Conservation (phyloP, 2,113 vertebrate genomes). For the Plectropomus leopardus region DNA sequence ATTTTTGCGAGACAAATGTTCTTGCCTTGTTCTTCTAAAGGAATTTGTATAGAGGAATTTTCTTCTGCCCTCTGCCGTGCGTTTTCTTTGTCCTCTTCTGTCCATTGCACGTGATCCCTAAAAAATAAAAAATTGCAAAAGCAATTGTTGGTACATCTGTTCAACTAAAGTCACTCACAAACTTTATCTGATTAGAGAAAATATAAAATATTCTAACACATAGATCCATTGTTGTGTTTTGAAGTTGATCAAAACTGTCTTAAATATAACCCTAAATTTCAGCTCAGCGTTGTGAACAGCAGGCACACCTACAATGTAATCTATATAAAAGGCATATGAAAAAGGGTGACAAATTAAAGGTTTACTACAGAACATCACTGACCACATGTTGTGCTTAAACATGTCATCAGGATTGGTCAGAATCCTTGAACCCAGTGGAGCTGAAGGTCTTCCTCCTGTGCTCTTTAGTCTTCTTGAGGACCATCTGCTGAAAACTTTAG, state of each 20-base stretch:
- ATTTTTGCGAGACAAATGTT: background rate
- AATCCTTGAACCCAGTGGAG: slow-evolving; percentile 91
- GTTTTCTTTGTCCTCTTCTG: slow-evolving; percentile 87
- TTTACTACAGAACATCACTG: slow-evolving; percentile 11
- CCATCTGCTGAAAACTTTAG: slow-evolving; percentile 71
- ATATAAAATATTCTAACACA: background rate
- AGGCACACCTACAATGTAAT: background rate
- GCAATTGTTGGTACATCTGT: background rate
- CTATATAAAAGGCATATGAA: background rate
- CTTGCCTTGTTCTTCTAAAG: slow-evolving; percentile 87
- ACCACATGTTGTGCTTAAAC: slow-evolving; percentile 97
- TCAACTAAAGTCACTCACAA: background rate
- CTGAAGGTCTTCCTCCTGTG: slow-evolving; percentile 80
- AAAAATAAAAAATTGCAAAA: slow-evolving; percentile 38
- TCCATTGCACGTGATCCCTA: slow-evolving; percentile 96
- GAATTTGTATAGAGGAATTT: slow-evolving; percentile 87
- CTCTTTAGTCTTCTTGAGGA: slow-evolving; percentile 83
- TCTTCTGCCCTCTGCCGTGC: slow-evolving; percentile 86
- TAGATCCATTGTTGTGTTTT: background rate
- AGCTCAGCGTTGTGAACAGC: background rate
- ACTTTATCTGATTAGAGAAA: too few species aligned
- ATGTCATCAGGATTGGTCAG: slow-evolving; percentile 88
- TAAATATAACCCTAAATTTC: background rate
- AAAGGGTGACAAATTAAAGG: background rate
- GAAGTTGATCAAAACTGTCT: background rate